phyloP scores from a whole-genome alignment of 2,888 invertebrate genomes.

The Lasioglossum zephyrum region DNA sequence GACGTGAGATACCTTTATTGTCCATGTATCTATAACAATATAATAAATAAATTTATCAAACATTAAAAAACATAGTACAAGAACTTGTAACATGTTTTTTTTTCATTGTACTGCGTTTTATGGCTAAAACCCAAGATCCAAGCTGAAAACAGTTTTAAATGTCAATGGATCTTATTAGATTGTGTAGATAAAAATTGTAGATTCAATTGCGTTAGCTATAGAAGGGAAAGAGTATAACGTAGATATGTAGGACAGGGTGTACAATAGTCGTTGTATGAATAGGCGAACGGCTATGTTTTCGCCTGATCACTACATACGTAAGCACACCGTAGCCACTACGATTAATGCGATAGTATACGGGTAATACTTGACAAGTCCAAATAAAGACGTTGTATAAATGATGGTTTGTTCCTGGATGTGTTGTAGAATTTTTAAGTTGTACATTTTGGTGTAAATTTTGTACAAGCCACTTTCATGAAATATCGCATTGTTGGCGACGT shows the following conservation, averaged over 20 bases:
- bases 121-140: not conserved
- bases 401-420: not conserved
- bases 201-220: not conserved
- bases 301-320: not conserved
- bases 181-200: not conserved
- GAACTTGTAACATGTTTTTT: not conserved
- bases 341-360: not conserved
- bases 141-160: not conserved
- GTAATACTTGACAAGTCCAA: not conserved
- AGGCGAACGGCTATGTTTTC: not conserved
- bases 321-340: not conserved
- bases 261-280: not conserved
- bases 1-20: not conserved
- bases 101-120: not conserved
- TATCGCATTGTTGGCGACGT: not conserved
- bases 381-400: not conserved
- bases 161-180: not conserved
- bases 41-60: not conserved
- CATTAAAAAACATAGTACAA: not conserved
- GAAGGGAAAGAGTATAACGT: not conserved
- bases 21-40: not conserved
- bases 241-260: conserved; percentile 3
- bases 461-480: not conserved
- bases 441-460: not conserved
- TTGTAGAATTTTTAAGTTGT: not conserved